A percentile compares a stretch with the other conserved stretches of the same genome.
These are phyloP conservation scores for Dolichallabes microphthalmus DNA, from an alignment of 2,113 vertebrate species.

Conservation along the genomic window DNA sequence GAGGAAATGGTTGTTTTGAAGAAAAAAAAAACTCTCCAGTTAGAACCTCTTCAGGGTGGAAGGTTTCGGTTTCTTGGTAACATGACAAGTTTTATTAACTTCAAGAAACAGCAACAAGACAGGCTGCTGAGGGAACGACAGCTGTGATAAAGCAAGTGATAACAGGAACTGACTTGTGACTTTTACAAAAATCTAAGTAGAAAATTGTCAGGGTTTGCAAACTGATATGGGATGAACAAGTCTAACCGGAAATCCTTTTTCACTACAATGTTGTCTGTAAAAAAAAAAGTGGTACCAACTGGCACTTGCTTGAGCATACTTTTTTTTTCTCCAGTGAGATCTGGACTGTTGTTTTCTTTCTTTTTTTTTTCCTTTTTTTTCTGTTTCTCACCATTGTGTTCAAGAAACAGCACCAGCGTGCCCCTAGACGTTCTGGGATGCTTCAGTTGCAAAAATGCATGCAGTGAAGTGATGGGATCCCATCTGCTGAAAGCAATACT, in stretches of 20 bases:
- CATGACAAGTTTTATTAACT: background rate
- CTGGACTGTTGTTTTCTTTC: too few relatives aligned
- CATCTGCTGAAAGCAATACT: constrained; percentile 20
- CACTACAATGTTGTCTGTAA: background rate
- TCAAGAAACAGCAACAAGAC: background rate
- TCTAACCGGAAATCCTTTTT: background rate
- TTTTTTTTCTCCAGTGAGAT: background rate
- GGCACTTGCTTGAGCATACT: background rate
- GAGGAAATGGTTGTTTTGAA: background rate
- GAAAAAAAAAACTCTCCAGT: background rate
- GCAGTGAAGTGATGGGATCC: constrained; percentile 2
- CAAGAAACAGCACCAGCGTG: background rate
- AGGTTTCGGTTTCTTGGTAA: background rate
- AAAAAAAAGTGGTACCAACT: background rate
- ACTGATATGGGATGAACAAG: background rate
- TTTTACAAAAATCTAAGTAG: background rate
- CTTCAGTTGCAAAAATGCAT: background rate
- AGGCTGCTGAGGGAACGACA: background rate
- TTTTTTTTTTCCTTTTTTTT: too few relatives aligned
- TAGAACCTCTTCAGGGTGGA: background rate
- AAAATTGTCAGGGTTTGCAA: background rate
- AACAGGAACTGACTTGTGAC: background rate
- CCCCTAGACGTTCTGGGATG: background rate
- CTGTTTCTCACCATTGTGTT: background rate
- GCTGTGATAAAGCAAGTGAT: background rate